Evolutionary conservation across 37 sponge, comb jelly and placozoan genomes (phyloP), one percentile per base, ranked within the genome.

Genomic region (Lycopodina hypogea): DNA sequence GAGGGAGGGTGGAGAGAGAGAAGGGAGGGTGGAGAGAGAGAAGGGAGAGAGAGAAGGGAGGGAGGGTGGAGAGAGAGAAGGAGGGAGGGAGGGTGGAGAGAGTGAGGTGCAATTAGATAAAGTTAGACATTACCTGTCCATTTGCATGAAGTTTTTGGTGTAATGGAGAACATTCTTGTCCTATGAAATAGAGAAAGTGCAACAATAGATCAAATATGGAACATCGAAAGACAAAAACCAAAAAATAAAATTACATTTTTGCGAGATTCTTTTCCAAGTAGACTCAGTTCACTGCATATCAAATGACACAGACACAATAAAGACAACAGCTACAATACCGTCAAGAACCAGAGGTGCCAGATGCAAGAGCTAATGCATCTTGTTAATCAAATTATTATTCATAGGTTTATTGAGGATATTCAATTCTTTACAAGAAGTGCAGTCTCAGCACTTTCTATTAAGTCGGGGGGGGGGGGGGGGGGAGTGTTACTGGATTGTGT

Each of bases 121-220:
- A 63, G 26, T 57, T 58, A 9, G 1, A 19, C 28, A n/a, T 63
- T 45, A 84, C 84, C 69, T 69, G 36, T 84, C 69, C 6, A 84
- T 41, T 26, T 84, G 84, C 57, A 84, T 70, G 62, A 84, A 84
- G 63, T 84, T 84, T 67, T 69, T 76, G 18, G 84, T 84, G 41
- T 84, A 84, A 58, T 84, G 71, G 51, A 42, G 67, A 70, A 69
- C 38, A 35, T 37, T 70, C 24, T 51, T 84, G 15, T 65, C 57
- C 75, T 69, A 59, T 35, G 69, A 41, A 24, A 14, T 2, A 65
- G 55, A 42, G 36, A 4, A 39, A 26, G 19, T 29, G 21, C n/a
- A 29, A 58, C 2, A 57, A 29, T 11, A 18, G 8, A 19, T 71
- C 51, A 15, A 36, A 15, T 9, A 38, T 69, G 17, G 34, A 15